Evolutionary conservation across 2,888 invertebrate genomes (phyloP).

Genomic region (Patella ulyssiponensis): DNA sequence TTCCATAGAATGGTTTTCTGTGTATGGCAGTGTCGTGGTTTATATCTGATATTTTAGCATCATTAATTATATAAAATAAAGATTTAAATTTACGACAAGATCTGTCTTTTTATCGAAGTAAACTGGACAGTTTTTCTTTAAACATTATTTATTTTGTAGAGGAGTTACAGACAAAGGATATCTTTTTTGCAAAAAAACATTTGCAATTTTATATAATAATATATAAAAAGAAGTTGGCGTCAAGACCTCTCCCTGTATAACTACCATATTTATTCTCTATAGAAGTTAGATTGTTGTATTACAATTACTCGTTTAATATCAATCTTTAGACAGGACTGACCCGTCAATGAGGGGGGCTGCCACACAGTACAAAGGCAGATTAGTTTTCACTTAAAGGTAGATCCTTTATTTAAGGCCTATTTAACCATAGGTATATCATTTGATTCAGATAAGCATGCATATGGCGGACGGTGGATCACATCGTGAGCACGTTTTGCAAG

Average conservation of each 20-base stretch:
- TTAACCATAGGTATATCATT: constrained; percentile 7
- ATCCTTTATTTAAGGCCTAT: constrained; percentile 9
- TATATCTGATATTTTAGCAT: too few relatives aligned
- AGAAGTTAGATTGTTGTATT: neutral
- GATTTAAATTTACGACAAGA: too few relatives aligned
- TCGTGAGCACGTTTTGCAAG: constrained; percentile 9
- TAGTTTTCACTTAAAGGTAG: constrained; percentile 11
- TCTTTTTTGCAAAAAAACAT: too few relatives aligned
- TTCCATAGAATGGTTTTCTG: too few relatives aligned
- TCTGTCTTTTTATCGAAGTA: too few relatives aligned
- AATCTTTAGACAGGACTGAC: neutral
- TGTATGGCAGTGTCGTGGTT: too few relatives aligned
- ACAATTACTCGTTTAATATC: constrained; percentile 3
- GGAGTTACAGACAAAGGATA: neutral
- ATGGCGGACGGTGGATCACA: constrained; percentile 1
- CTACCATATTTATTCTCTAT: neutral
- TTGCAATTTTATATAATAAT: too few relatives aligned
- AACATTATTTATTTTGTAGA: neutral
- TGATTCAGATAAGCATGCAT: constrained; percentile 7
- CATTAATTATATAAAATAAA: too few relatives aligned
- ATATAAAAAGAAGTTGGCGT: too few relatives aligned
- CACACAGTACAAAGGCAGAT: neutral
- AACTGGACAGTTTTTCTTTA: too few relatives aligned
- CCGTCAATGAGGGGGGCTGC: constrained; percentile 3
- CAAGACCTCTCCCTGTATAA: too few relatives aligned